A percentile compares a stretch with the other conserved stretches of the same genome.
phyloP scores from a whole-genome alignment of 2,888 invertebrate species.

The Himalopsyche tibetana region DNA sequence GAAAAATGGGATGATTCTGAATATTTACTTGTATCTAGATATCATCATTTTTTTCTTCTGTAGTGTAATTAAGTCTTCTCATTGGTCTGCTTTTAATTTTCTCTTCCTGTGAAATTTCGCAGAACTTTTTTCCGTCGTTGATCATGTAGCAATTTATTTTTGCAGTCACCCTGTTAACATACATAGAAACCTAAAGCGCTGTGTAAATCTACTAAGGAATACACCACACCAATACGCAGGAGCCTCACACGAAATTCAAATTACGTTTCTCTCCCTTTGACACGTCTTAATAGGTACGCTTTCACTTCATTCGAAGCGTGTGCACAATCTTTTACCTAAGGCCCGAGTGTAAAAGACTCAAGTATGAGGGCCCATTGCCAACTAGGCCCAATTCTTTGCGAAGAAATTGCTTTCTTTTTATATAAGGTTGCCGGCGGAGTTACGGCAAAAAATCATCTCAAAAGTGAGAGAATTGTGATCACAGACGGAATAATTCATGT shows the following conservation, averaged over 20 bases:
- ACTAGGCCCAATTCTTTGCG: slow-evolving; percentile 33
- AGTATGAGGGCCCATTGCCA: slow-evolving; percentile 45
- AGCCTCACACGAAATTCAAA: slow-evolving; percentile 65
- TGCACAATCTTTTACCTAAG: slow-evolving; percentile 56
- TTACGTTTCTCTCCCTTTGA: slow-evolving; percentile 65
- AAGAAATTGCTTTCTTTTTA: slow-evolving; percentile 44
- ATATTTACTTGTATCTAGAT: no score
- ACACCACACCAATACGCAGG: slow-evolving; percentile 60
- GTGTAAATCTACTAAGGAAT: slow-evolving; percentile 47
- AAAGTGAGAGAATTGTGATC: slow-evolving; percentile 40
- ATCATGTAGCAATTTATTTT: not conserved
- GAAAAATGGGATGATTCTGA: no score
- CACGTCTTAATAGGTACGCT: slow-evolving; percentile 65
- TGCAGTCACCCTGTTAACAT: slow-evolving; percentile 9
- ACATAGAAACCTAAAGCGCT: slow-evolving; percentile 35
- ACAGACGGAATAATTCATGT: slow-evolving; percentile 47
- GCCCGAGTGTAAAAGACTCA: slow-evolving; percentile 32
- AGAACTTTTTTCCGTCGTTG: no score
- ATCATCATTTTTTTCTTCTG: no score
- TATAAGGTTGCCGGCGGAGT: slow-evolving; percentile 35
- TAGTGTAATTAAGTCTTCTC: no score
- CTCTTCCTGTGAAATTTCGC: no score
- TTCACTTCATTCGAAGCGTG: slow-evolving; percentile 59
- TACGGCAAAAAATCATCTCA: slow-evolving; percentile 41
- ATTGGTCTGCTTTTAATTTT: no score